A percentile compares a stretch with the other conserved stretches of the same genome.
Evolutionary conservation across 2,888 invertebrate genomes (phyloP).

Genomic region (Noctua janthina): DNA sequence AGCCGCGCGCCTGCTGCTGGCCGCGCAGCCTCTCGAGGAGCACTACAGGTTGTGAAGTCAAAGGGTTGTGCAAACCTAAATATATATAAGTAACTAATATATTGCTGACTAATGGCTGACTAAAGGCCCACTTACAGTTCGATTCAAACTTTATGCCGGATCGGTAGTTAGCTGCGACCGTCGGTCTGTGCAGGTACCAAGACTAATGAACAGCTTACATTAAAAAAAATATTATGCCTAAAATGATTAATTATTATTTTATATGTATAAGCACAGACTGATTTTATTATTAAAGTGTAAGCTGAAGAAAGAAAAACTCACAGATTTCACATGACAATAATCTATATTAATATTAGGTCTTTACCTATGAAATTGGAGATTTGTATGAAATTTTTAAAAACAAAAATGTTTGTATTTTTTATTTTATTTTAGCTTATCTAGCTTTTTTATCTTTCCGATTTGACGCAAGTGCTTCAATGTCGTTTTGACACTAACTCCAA

Average conservation of each 20-base stretch:
- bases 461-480: too few relatives aligned
- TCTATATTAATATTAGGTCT: too few relatives aligned
- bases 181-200: not conserved
- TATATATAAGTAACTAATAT: constrained; percentile 19
- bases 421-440: too few relatives aligned
- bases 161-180: not conserved
- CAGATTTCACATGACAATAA: too few relatives aligned
- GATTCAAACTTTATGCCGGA: not conserved
- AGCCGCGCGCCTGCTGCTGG: too few relatives aligned
- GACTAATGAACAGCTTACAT: not conserved
- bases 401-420: too few relatives aligned
- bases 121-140: constrained; percentile 2
- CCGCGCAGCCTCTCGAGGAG: constrained; percentile 61
- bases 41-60: constrained; percentile 66
- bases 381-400: too few relatives aligned
- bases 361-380: too few relatives aligned
- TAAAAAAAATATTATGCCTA: not conserved
- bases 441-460: too few relatives aligned
- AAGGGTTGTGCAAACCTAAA: constrained; percentile 68
- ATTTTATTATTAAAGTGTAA: not conserved
- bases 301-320: too few relatives aligned
- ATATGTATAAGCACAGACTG: not conserved
- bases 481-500: too few relatives aligned
- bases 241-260: not conserved
- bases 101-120: constrained; percentile 7